A percentile compares a stretch with the other conserved stretches of the same genome.
These are phyloP conservation scores for Crocidura indochinensis DNA, from an alignment of 2,797 vertebrate species.

Conservation along the genomic window DNA sequence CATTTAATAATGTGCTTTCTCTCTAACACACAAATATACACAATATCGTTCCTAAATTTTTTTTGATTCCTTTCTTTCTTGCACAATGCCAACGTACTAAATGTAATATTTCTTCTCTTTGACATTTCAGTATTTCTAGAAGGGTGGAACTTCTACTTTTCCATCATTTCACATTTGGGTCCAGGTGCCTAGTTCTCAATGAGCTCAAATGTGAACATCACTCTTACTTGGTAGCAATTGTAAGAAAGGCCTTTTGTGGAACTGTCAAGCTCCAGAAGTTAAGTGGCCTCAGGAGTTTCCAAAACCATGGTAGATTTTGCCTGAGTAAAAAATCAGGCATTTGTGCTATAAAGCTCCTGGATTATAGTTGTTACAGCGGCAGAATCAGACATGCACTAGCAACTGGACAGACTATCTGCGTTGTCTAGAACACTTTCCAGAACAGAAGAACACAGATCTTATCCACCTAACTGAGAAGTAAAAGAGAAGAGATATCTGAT, in stretches of 20 bases:
- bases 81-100: too few relatives aligned
- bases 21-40: too few relatives aligned
- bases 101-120: too few relatives aligned
- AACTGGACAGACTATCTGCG: not conserved
- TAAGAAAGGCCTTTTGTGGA: not conserved
- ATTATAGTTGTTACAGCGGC: not conserved
- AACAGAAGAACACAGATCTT: not conserved
- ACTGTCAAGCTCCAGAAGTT: too few relatives aligned
- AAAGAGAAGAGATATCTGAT: not conserved
- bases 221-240: too few relatives aligned
- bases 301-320: not conserved
- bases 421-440: not conserved
- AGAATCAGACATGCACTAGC: not conserved
- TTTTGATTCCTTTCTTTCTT: not conserved
- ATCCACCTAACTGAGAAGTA: not conserved
- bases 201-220: not conserved
- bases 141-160: not conserved
- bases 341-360: not conserved
- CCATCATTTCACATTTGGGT: not conserved
- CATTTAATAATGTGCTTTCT: too few relatives aligned
- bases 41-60: not conserved
- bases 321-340: not conserved
- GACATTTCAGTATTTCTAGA: not conserved
- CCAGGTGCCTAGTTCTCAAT: not conserved
- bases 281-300: not conserved